phyloP scores from a whole-genome alignment of 2,888 invertebrate species.

The Mesopsocus fuscifrons region DNA sequence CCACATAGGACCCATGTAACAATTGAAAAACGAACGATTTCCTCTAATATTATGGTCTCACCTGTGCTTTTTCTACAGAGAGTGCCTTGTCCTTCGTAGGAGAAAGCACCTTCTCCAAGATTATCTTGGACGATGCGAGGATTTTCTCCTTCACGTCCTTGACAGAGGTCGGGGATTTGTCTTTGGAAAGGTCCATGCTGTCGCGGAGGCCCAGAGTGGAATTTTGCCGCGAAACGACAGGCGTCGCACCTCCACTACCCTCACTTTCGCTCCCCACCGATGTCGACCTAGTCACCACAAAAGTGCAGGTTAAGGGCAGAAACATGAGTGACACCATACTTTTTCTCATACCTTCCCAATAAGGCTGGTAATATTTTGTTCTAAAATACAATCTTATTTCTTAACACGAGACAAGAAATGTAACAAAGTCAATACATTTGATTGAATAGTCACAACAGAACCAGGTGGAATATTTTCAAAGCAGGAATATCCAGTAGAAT shows the following conservation, averaged over 20 bases:
- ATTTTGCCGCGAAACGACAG: slow-evolving; percentile 13
- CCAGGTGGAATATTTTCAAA: not conserved
- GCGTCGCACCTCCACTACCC: slow-evolving; percentile 13
- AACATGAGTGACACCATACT: no score
- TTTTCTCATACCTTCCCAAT: no score
- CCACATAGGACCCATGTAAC: no score
- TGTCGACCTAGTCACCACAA: not conserved
- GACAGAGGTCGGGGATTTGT: slow-evolving; percentile 37
- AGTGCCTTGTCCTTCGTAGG: slow-evolving; percentile 52
- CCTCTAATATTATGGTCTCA: no score
- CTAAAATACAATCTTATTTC: no score
- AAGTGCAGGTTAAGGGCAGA: no score
- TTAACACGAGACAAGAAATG: no score
- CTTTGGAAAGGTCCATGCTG: slow-evolving; percentile 20
- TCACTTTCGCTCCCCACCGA: slow-evolving; percentile 12
- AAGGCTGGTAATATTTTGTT: no score
- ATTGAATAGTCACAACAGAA: no score
- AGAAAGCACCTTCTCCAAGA: slow-evolving; percentile 56
- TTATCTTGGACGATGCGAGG: slow-evolving; percentile 45
- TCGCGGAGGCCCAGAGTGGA: slow-evolving; percentile 15
- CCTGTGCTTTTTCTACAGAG: no score
- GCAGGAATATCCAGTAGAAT: slow-evolving; percentile 1
- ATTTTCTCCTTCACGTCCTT: slow-evolving; percentile 54
- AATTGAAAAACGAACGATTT: no score
- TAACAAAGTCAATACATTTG: no score